Percentiles rank a stretch among this genome's conserved stretches.
Conservation (phyloP, 2,797 vertebrate species). For the Lerista edwardsae region DNA sequence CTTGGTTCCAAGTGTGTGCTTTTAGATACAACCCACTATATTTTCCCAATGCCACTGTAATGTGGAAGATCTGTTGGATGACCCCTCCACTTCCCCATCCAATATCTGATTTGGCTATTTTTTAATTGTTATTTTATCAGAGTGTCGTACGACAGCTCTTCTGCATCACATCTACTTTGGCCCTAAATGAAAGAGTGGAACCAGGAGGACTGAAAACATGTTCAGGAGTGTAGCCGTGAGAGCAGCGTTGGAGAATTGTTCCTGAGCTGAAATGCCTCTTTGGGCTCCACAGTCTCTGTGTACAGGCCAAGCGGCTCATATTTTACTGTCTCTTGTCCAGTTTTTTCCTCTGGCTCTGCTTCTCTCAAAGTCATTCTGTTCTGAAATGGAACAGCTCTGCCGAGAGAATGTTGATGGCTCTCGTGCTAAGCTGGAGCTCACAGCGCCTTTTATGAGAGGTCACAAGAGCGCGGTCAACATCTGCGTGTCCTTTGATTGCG, state of each 20-base stretch:
- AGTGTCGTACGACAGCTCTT: too few species aligned
- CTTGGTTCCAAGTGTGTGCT: too few species aligned
- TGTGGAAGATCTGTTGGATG: too few species aligned
- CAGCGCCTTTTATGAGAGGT: slow-evolving; percentile 24
- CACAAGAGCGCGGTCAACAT: slow-evolving; percentile 12
- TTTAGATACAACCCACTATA: too few species aligned
- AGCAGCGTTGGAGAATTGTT: slow-evolving; percentile 49
- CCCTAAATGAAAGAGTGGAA: not conserved
- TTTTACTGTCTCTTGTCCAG: slow-evolving; percentile 49
- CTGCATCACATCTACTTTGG: not conserved
- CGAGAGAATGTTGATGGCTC: slow-evolving; percentile 33
- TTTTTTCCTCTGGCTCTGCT: slow-evolving; percentile 35
- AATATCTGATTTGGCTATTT: too few species aligned
- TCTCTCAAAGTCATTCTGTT: slow-evolving; percentile 30
- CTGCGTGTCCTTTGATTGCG: not conserved
- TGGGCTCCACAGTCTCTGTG: slow-evolving; percentile 4
- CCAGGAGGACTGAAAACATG: not conserved
- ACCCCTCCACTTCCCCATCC: too few species aligned
- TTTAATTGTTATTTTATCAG: too few species aligned
- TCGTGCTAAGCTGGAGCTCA: accelerated
- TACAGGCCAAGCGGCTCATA: slow-evolving; percentile 38
- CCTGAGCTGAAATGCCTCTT: slow-evolving; percentile 44
- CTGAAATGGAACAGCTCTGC: slow-evolving; percentile 45
- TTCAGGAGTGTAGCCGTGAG: slow-evolving; percentile 5
- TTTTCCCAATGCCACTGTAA: too few species aligned